A percentile compares a stretch with the other conserved stretches of the same genome.
These are phyloP conservation scores for Glossophaga mutica DNA, from an alignment of 2,797 vertebrate species.

Conservation along the genomic window DNA sequence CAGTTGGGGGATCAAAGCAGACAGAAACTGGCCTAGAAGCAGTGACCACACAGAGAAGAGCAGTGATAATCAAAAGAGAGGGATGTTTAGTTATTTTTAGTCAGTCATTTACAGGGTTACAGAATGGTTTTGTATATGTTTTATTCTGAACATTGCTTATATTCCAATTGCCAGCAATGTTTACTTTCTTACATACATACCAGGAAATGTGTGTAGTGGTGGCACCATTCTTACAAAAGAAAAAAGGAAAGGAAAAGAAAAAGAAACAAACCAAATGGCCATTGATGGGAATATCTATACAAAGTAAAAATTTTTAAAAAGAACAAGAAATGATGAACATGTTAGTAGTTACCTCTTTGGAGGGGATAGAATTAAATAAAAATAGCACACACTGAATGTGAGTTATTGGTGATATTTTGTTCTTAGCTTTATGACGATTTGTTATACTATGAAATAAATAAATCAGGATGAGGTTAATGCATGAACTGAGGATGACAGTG, in stretches of 20 bases:
- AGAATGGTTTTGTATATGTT: neutral
- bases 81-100: neutral
- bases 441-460: neutral
- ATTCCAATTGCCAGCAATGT: neutral
- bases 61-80: neutral
- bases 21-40: neutral
- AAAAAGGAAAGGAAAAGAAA: neutral
- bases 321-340: neutral
- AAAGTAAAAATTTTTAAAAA: neutral
- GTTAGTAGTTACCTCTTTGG: neutral
- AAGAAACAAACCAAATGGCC: neutral
- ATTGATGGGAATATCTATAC: neutral
- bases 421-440: neutral
- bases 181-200: neutral
- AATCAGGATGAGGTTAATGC: neutral
- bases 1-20: neutral
- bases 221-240: neutral
- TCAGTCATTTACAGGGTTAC: neutral
- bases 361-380: neutral
- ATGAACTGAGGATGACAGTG: neutral
- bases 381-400: neutral
- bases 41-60: neutral
- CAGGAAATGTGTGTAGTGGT: neutral
- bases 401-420: neutral
- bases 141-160: neutral